Evolutionary conservation across 1,140 invertebrate genomes (phyloP).

Genomic region (Pogonus chalceus): DNA sequence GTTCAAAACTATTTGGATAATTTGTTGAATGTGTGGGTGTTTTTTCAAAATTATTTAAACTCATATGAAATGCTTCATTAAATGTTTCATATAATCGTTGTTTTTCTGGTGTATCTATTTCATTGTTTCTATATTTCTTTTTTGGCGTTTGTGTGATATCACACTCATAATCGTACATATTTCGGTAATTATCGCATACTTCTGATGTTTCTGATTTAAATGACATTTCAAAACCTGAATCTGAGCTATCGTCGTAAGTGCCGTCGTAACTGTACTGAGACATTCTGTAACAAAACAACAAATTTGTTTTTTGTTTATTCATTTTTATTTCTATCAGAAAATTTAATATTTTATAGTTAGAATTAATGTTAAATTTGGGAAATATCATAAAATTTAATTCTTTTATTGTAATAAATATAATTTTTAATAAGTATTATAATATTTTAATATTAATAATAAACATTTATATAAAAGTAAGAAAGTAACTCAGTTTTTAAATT

Average conservation of each 20-base stretch:
- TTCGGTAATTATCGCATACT: conserved; percentile 21
- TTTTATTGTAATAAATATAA: neutral
- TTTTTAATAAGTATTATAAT: conserved; percentile 1
- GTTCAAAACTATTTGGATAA: conserved; percentile 1
- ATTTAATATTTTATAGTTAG: conserved; percentile 1
- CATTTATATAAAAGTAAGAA: neutral
- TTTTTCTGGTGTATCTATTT: conserved; percentile 18
- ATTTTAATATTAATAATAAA: conserved; percentile 6
- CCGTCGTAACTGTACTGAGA: conserved; percentile 15
- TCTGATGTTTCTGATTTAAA: conserved; percentile 33
- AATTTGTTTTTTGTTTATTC: neutral
- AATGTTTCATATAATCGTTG: conserved; percentile 29
- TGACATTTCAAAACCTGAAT: conserved; percentile 34
- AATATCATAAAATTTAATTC: neutral
- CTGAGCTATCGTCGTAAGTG: conserved; percentile 29
- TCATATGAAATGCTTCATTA: conserved; percentile 26
- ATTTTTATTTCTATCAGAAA: neutral
- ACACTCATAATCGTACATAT: conserved; percentile 25
- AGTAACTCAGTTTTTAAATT: neutral
- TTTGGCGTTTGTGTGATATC: conserved; percentile 2
- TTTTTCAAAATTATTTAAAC: conserved; percentile 13
- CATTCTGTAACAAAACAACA: conserved; percentile 5
- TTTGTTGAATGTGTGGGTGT: neutral
- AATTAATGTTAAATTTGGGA: conserved; percentile 11
- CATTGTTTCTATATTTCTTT: conserved; percentile 4